Conservation (phyloP, 2,113 vertebrate species). For the Ptilonorhynchus violaceus region DNA sequence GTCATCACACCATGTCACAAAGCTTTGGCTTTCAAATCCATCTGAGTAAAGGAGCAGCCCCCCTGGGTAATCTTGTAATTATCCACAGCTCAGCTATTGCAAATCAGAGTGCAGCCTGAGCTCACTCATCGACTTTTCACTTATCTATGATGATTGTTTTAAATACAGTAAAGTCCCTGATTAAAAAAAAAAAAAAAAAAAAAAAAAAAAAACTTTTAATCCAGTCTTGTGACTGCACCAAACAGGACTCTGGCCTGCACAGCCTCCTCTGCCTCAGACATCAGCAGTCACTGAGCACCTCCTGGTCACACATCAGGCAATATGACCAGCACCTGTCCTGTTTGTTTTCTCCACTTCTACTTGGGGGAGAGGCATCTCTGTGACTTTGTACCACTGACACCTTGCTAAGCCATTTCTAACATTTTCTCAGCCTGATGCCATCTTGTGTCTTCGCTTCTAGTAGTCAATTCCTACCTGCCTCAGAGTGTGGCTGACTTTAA, state of each 20-base stretch:
- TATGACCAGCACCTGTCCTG: neutral
- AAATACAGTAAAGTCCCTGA: constrained; percentile 1
- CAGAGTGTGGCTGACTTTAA: neutral
- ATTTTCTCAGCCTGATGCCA: neutral
- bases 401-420: neutral
- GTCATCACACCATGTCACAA: neutral
- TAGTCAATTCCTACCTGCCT: neutral
- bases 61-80: constrained; percentile 24
- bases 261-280: neutral
- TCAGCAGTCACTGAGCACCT: neutral
- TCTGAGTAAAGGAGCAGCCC: neutral
- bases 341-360: neutral
- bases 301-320: neutral
- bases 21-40: neutral
- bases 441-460: neutral
- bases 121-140: neutral
- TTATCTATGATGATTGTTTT: constrained; percentile 21
- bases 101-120: constrained; percentile 2
- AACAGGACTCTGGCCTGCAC: neutral
- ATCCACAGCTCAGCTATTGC: constrained; percentile 12
- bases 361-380: rapidly evolving
- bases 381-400: neutral
- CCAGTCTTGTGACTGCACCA: neutral
- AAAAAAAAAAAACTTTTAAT: neutral
- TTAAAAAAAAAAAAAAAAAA: neutral